Percentiles rank a stretch among this genome's conserved stretches.
Evolutionary conservation across 2,888 invertebrate species (phyloP).

Genomic region (Frankliniella intonsa): DNA sequence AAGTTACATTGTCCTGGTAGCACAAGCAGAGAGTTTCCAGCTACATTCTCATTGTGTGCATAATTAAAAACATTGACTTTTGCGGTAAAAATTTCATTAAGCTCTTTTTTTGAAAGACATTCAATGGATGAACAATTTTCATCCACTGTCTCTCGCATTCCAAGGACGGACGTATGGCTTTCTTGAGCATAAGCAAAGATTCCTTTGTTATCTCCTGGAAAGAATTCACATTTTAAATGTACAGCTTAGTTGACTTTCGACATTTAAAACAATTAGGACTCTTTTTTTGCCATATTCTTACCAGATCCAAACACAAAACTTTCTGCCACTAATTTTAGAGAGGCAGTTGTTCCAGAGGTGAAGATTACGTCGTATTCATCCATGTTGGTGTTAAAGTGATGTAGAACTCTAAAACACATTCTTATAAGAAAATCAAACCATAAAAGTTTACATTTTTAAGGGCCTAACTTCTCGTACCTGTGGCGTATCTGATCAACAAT

Average conservation of each 20-base stretch:
- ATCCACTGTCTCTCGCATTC: conserved; percentile 73
- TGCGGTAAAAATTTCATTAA: conserved; percentile 43
- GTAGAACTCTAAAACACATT: conserved; percentile 59
- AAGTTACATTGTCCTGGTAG: conserved; percentile 95
- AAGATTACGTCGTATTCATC: conserved; percentile 85
- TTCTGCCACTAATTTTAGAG: conserved; percentile 79
- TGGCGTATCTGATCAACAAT: conserved; percentile 77
- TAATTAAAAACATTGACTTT: not conserved
- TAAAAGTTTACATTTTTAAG: conserved; percentile 29
- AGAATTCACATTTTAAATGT: not conserved
- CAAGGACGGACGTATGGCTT: conserved; percentile 93
- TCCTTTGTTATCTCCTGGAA: conserved; percentile 47
- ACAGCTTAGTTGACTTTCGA: conserved; percentile 36
- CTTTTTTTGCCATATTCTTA: conserved; percentile 36
- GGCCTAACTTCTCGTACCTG: conserved; percentile 52
- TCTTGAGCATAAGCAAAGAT: conserved; percentile 77
- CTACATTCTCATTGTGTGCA: not conserved
- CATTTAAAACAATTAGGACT: conserved; percentile 32
- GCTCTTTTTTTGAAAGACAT: conserved; percentile 57
- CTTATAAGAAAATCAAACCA: conserved; percentile 28
- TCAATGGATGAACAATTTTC: conserved; percentile 53
- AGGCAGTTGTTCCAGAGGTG: conserved; percentile 88
- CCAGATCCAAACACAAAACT: conserved; percentile 59
- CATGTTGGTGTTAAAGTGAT: conserved; percentile 74
- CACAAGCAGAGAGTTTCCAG: conserved; percentile 62